phyloP scores from a whole-genome alignment of 2,797 vertebrate species.

The Epinephelus coioides region DNA sequence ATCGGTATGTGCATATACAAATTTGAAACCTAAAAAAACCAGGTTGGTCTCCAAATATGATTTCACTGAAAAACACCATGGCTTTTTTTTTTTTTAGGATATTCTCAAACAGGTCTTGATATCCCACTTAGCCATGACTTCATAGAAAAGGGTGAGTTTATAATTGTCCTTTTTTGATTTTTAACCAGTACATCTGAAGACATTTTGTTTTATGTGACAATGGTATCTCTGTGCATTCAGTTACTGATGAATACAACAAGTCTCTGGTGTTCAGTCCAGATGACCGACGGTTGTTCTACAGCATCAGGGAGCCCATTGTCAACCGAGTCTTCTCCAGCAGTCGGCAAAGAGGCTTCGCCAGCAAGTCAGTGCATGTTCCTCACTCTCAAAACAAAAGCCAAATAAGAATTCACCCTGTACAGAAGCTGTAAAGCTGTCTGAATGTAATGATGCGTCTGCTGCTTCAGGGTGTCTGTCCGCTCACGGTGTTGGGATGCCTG shows the following conservation, averaged over 20 bases:
- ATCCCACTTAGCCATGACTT: conserved; percentile 87
- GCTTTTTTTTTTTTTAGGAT: conserved; percentile 83
- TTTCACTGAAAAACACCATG: conserved; percentile 3
- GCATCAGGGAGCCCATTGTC: conserved; percentile 95
- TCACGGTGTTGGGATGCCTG: conserved; percentile 99
- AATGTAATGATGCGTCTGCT: conserved; percentile 5
- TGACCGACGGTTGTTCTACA: conserved; percentile 93
- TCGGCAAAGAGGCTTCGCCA: conserved; percentile 93
- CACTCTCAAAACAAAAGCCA: background rate
- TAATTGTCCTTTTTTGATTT: background rate
- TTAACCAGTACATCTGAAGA: background rate
- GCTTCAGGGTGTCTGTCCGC: conserved; percentile 91
- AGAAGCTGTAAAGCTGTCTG: background rate
- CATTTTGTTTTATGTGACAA: too few relatives aligned
- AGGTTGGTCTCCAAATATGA: background rate
- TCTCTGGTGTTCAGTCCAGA: conserved; percentile 94
- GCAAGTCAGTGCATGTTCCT: conserved; percentile 86
- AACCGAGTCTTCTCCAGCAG: conserved; percentile 97
- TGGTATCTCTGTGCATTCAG: conserved; percentile 59
- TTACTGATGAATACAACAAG: conserved; percentile 94
- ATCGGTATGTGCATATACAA: conserved; percentile 86
- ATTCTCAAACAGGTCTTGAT: conserved; percentile 83
- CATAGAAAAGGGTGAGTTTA: conserved; percentile 88
- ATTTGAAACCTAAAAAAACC: background rate
- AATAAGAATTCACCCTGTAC: background rate